Base-by-base conservation (phyloP, 2,888 invertebrate species). In the Epinotia demarniana region DNA sequence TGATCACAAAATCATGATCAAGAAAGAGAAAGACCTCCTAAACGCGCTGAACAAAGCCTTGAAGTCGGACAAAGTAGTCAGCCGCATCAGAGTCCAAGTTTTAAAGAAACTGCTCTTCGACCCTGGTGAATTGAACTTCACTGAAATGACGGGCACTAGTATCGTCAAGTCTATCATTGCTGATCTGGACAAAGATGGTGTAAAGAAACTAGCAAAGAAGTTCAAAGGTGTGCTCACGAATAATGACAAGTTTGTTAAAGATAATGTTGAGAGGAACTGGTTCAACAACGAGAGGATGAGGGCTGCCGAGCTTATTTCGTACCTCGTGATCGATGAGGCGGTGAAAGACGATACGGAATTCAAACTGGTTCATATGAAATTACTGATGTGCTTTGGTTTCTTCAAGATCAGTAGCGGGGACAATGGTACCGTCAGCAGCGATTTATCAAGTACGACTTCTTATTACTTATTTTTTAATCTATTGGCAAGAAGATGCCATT, bases 81-180 rank as follows among this genome's bases (percentile, higher is more conserved):
- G 92, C 53, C 90, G 92, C 79, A 90, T 93, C 1, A 95, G 96
- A 85, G 90, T 97, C 2, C 90, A 92, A 11, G 92, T 95, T 5
- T 86, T 97, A 55, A 95, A 95, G 74, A 96, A 95, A 81, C 86
- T 97, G 1, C 90, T 97, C 12, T 94, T 96, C 62, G 92, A 95
- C 84, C 96, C 97, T 0, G 97, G 97, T 4, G 95, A 96, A 82
- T 95, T 97, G 77, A 96, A 96, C 87, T 96, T 97, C 78, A 96
- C 97, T 82, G 96, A 96, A 89, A 95, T 96, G 46, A 96, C 96
- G 23, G 95, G 95, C 13, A 95, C 95, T 16, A 96, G 95, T 81
- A 86, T 96, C 63, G 89, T 96, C 0, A 96, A 96, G 84, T 94
- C 95, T 70, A 92, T 97, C 12, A 95, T 95, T n/a, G 90, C 92